Evolutionary conservation across 2,113 vertebrate genomes (phyloP).

Genomic region (Terrapene triunguis): DNA sequence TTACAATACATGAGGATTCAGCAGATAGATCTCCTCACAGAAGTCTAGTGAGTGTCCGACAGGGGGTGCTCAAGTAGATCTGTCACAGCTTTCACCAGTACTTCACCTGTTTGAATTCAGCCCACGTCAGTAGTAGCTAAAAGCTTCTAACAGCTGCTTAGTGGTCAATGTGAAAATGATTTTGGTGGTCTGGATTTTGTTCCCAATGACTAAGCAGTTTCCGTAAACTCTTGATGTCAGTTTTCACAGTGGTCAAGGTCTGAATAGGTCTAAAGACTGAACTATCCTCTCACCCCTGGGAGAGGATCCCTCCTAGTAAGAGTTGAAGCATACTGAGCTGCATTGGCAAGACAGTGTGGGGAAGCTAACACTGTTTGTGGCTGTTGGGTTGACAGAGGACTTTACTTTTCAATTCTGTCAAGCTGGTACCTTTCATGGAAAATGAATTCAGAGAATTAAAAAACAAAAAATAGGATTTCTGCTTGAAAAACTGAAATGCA

Average conservation of each 20-base stretch:
- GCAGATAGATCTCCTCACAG: neutral
- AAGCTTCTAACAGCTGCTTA: neutral
- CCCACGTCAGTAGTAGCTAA: neutral
- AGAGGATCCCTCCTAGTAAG: neutral
- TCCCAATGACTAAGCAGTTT: neutral
- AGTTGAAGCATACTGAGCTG: neutral
- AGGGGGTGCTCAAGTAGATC: neutral
- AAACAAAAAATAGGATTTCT: neutral
- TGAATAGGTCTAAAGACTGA: neutral
- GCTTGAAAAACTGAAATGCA: neutral
- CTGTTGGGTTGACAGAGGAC: neutral
- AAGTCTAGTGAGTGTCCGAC: neutral
- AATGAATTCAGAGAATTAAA: neutral
- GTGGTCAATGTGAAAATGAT: neutral
- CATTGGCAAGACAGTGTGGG: neutral
- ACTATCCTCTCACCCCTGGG: neutral
- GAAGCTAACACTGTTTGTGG: neutral
- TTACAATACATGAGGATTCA: neutral
- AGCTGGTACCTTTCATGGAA: neutral
- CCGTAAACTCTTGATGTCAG: neutral
- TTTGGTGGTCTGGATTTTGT: neutral
- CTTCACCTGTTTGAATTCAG: neutral
- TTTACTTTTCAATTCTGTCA: neutral
- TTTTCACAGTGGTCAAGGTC: neutral
- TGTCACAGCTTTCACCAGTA: neutral